Conservation (phyloP, 2,797 vertebrate genomes). For the Muscicapa comitata region DNA sequence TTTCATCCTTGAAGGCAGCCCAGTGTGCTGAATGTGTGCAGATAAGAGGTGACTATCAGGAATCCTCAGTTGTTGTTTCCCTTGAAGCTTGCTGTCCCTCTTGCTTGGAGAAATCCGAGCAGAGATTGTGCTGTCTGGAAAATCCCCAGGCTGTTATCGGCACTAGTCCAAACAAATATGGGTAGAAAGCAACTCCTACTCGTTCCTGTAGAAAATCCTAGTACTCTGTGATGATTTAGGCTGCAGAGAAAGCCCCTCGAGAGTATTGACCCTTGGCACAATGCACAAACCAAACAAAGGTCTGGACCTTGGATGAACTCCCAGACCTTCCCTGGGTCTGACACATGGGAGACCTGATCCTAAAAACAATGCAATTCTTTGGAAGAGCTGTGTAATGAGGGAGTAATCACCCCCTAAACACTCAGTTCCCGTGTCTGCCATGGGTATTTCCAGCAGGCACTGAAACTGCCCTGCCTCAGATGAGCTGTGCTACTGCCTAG, state of each 20-base stretch:
- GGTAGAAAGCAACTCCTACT: slow-evolving; percentile 28
- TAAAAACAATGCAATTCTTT: background rate
- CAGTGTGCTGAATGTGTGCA: accelerated
- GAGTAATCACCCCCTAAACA: background rate
- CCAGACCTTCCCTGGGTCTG: background rate
- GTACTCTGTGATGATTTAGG: background rate
- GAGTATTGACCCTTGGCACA: background rate
- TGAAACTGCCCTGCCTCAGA: background rate
- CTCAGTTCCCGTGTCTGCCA: background rate
- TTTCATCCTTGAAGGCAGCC: background rate
- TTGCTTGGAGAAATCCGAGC: background rate
- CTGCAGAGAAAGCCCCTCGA: background rate
- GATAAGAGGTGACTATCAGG: background rate
- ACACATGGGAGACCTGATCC: background rate
- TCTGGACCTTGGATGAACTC: slow-evolving; percentile 27
- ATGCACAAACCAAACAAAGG: background rate
- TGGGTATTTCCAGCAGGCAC: background rate
- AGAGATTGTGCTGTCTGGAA: background rate
- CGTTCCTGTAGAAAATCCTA: background rate
- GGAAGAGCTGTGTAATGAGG: background rate
- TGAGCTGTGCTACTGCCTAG: background rate
- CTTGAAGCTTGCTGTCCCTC: accelerated
- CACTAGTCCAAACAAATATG: slow-evolving; percentile 1
- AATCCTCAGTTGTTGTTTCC: background rate
- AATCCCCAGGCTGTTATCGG: background rate